Evolutionary conservation across 2,113 vertebrate genomes (phyloP), one percentile per base, ranked within the genome.

Genomic region (Sturnus vulgaris): DNA sequence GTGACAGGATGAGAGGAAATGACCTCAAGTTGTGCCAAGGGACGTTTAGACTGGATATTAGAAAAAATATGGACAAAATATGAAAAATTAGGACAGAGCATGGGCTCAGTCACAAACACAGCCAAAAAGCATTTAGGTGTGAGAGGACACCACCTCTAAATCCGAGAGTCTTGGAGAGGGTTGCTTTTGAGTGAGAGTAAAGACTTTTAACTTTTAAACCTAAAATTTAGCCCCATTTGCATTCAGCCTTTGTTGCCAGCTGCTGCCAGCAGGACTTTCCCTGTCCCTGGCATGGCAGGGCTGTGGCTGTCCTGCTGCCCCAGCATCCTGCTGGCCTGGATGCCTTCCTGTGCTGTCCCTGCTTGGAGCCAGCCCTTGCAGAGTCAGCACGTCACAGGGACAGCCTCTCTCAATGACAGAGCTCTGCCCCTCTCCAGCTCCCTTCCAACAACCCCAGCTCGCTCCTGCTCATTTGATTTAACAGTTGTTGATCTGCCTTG

Each of bases 401-500:
- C 73, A 80, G 73, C 8, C 0, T 56, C 44, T 91, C 56, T 85
- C 64, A 11, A 2, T 1, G 22, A 61, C 81, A 78, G 46, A 47
- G 72, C 88, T 68, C 85, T 88, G 66, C 61, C 79, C 56, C 27
- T 93, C 30, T 76, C 53, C 70, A 80, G 37, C 70, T 96, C 72
- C 72, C 53, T 91, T 79, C 79, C 11, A 3, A 80, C 90, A 86
- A 46, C 47, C 56, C 68, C 81, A 82, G 60, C 57, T 81, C 35
- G 2, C 52, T 81, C 77, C 75, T 66, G 75, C 83, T 93, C 65
- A 0, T 86, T 72, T 87, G 84, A 84, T 95, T 88, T 93, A 92
- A 90, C 93, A 81, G 90, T 88, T 93, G 82, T 68, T 93, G 90
- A 93, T 77, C 82, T 91, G 88, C 82, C 82, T 86, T 86, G 82